phyloP scores from a whole-genome alignment of 2,888 invertebrate genomes.

The Eupithecia exiguata region DNA sequence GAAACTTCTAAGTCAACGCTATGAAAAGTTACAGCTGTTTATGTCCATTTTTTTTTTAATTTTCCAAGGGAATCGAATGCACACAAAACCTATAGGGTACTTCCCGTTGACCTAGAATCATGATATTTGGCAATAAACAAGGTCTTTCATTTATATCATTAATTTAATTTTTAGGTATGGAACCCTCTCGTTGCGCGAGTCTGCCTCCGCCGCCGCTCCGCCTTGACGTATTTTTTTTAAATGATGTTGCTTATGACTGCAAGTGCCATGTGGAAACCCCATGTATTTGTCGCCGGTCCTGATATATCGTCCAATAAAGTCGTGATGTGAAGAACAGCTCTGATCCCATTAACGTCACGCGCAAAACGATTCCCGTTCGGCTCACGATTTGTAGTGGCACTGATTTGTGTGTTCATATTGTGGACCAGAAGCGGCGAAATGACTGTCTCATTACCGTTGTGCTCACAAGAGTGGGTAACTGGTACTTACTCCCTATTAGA shows the following conservation, averaged over 20 bases:
- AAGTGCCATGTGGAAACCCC: conserved; percentile 24
- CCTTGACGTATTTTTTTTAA: no score
- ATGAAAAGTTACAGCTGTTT: no score
- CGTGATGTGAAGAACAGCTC: conserved; percentile 72
- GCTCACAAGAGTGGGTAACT: background rate
- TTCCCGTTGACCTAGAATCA: no score
- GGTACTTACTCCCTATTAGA: background rate
- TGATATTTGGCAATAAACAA: no score
- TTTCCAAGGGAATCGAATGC: no score
- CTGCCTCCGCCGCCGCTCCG: no score
- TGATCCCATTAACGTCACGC: conserved; percentile 75
- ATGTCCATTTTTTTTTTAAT: no score
- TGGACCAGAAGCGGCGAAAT: conserved; percentile 25
- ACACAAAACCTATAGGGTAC: no score
- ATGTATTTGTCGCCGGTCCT: conserved; percentile 40
- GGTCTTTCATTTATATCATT: no score
- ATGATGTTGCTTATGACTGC: conserved; percentile 18
- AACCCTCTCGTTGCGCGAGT: no score
- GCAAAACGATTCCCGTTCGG: conserved; percentile 67
- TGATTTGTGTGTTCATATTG: conserved; percentile 63
- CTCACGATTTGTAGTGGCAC: conserved; percentile 68
- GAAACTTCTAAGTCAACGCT: no score
- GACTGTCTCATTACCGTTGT: conserved; percentile 26
- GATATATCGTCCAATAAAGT: conserved; percentile 74
- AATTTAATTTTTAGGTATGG: no score